A percentile compares a stretch with the other conserved stretches of the same genome.
These are phyloP conservation scores for Aphis craccivora DNA, from an alignment of 1,140 invertebrate genomes.

Conservation along the genomic window DNA sequence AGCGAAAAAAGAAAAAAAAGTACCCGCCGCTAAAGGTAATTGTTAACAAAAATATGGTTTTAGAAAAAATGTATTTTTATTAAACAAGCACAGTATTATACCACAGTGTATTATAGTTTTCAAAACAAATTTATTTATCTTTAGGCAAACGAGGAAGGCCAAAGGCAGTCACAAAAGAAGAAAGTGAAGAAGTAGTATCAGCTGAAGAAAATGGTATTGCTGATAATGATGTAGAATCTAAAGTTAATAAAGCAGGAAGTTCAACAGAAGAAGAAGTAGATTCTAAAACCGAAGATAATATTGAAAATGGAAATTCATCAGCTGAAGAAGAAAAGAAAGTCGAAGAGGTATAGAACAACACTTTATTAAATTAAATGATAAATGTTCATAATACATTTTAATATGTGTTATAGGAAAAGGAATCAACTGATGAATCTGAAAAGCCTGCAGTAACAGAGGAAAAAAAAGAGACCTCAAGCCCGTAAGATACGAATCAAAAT, in stretches of 20 bases:
- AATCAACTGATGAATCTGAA: background rate
- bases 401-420: background rate
- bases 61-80: background rate
- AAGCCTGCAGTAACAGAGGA: background rate
- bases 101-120: background rate
- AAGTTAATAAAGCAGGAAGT: constrained; percentile 36
- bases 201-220: constrained; percentile 51
- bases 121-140: background rate
- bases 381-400: background rate
- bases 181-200: constrained; percentile 31
- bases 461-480: constrained; percentile 37
- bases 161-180: constrained; percentile 33
- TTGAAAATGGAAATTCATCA: constrained; percentile 46
- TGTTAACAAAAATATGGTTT: background rate
- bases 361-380: background rate
- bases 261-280: constrained; percentile 54
- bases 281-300: constrained; percentile 39
- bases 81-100: too few relatives aligned
- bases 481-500: constrained; percentile 46
- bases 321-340: constrained; percentile 40
- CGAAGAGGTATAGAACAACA: background rate
- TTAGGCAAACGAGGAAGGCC: constrained; percentile 47
- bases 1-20: constrained; percentile 49
- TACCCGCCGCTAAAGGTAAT: constrained; percentile 8
- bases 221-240: constrained; percentile 41